Percentiles rank a stretch among this genome's conserved stretches.
Conservation (phyloP, 1,140 invertebrate genomes). For the Physella acuta region DNA sequence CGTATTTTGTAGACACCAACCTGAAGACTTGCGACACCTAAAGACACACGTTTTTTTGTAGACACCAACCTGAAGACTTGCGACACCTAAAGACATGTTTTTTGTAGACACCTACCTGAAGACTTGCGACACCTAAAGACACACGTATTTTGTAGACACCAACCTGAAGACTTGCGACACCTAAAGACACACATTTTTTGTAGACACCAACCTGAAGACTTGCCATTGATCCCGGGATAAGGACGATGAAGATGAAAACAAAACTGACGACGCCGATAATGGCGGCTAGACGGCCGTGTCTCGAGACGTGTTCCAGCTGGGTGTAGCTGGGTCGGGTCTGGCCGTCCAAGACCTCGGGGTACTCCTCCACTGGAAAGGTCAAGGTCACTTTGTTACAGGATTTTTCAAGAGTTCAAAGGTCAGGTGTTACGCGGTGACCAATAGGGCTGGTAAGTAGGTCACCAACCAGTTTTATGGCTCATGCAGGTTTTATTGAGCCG, state of each 20-base stretch:
- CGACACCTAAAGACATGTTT: background rate
- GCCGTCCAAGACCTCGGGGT: background rate
- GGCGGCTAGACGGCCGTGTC: background rate
- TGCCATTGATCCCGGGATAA: slow-evolving; percentile 4
- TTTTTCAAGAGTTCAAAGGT: background rate
- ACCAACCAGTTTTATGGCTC: too few species aligned
- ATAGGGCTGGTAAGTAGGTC: too few species aligned
- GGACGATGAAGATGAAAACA: background rate
- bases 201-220: background rate
- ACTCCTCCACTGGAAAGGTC: background rate
- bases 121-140: too few species aligned
- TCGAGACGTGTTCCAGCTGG: background rate
- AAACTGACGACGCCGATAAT: background rate
- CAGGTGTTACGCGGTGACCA: background rate
- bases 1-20: too few species aligned
- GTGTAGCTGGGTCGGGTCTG: background rate
- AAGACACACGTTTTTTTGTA: background rate
- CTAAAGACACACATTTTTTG: background rate
- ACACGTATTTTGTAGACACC: background rate
- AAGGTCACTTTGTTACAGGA: background rate
- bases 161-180: background rate
- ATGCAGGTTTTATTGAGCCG: too few species aligned
- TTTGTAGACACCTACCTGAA: background rate
- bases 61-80: background rate
- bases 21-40: background rate